Evolutionary conservation across 2,888 invertebrate genomes (phyloP).

Genomic region (Leptopterna dolabrata): DNA sequence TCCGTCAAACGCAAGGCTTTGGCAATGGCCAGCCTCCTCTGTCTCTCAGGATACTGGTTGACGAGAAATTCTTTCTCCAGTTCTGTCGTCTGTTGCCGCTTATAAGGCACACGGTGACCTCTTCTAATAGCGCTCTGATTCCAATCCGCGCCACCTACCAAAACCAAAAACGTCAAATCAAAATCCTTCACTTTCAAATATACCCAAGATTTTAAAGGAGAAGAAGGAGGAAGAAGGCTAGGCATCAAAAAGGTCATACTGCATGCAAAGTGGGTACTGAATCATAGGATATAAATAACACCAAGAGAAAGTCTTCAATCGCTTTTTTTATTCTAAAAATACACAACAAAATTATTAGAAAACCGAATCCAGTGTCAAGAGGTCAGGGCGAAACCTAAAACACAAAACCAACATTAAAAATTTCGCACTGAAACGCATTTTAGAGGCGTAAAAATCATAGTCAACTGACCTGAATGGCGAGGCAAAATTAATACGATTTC

Average conservation of each 20-base stretch:
- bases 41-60: conserved; percentile 62
- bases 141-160: conserved; percentile 52
- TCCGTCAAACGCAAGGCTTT: conserved; percentile 61
- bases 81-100: conserved; percentile 61
- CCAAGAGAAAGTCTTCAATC: conserved; percentile 19
- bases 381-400: conserved; percentile 25
- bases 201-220: background rate
- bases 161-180: background rate
- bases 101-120: conserved; percentile 62
- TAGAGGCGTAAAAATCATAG: conserved; percentile 27
- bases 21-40: conserved; percentile 60
- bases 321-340: conserved; percentile 41
- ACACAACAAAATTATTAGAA: conserved; percentile 35
- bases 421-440: background rate
- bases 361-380: conserved; percentile 35
- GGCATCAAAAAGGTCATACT: conserved; percentile 28
- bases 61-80: conserved; percentile 62
- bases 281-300: conserved; percentile 51
- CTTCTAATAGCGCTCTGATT: conserved; percentile 58
- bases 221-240: background rate
- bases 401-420: conserved; percentile 37
- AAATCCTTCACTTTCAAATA: no score
- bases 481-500: conserved; percentile 35
- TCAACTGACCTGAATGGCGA: conserved; percentile 47
- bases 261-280: conserved; percentile 47